Evolutionary conservation across 2,113 vertebrate species (phyloP).

Genomic region (Gracilinanus agilis): DNA sequence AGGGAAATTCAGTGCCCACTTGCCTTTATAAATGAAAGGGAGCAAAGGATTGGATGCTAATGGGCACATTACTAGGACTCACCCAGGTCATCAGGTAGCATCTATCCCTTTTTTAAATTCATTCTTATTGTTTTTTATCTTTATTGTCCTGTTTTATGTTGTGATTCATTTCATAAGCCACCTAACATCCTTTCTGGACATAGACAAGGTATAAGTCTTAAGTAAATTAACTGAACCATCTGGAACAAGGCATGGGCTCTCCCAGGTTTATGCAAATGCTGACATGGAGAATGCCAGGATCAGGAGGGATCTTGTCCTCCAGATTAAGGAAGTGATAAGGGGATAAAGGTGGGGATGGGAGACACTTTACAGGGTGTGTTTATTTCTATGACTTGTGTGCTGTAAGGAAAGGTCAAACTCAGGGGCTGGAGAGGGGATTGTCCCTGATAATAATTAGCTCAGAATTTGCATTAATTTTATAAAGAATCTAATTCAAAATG

Average conservation of each 20-base stretch:
- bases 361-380: neutral
- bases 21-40: neutral
- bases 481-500: slow-evolving; percentile 26
- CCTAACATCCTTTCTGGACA: slow-evolving; percentile 36
- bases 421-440: neutral
- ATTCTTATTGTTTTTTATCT: slow-evolving; percentile 43
- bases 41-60: neutral
- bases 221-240: slow-evolving; percentile 57
- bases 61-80: neutral
- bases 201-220: slow-evolving; percentile 43
- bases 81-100: neutral
- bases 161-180: slow-evolving; percentile 9
- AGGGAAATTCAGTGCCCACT: neutral
- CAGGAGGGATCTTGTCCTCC: slow-evolving; percentile 6
- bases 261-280: slow-evolving; percentile 37
- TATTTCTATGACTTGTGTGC: neutral
- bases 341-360: neutral
- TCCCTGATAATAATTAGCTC: slow-evolving; percentile 8
- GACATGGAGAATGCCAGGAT: slow-evolving; percentile 48
- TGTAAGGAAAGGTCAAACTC: neutral
- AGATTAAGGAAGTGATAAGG: slow-evolving; percentile 55
- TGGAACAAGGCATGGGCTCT: slow-evolving; percentile 55
- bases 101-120: slow-evolving; percentile 32
- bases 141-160: slow-evolving; percentile 50
- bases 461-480: slow-evolving; percentile 22